phyloP scores from a whole-genome alignment of 2,797 vertebrate genomes.

The Sebastiscus tertius region DNA sequence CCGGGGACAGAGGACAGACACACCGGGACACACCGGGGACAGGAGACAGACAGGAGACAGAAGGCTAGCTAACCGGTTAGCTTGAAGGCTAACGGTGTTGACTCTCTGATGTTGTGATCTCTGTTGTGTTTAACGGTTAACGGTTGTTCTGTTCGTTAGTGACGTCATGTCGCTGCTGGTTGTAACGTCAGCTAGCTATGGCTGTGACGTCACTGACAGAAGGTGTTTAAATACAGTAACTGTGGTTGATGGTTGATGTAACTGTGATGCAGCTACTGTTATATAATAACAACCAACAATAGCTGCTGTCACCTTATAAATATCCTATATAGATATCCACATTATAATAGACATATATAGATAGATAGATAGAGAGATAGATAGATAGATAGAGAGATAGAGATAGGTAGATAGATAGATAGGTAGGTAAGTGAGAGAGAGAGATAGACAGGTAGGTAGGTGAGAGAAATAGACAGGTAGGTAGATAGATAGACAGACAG shows the following conservation, averaged over 20 bases:
- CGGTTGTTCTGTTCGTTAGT: background rate
- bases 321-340: too few relatives aligned
- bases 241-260: background rate
- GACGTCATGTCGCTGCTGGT: background rate
- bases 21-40: too few relatives aligned
- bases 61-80: slow-evolving; percentile 22
- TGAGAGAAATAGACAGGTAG: fast-evolving
- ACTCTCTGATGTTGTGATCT: background rate
- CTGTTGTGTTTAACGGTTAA: background rate
- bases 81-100: background rate
- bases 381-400: too few relatives aligned
- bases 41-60: background rate
- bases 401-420: fast-evolving
- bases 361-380: too few relatives aligned
- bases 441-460: too few relatives aligned
- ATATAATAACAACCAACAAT: too few relatives aligned
- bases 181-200: background rate
- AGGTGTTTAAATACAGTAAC: too few relatives aligned
- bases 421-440: fast-evolving
- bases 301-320: too few relatives aligned
- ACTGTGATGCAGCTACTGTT: background rate
- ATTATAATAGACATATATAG: too few relatives aligned
- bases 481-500: fast-evolving
- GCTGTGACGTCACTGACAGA: too few relatives aligned
- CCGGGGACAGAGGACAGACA: too few relatives aligned